Base-by-base conservation (phyloP, 1,140 invertebrate species). In the Cyrtorhinus lividipennis region DNA sequence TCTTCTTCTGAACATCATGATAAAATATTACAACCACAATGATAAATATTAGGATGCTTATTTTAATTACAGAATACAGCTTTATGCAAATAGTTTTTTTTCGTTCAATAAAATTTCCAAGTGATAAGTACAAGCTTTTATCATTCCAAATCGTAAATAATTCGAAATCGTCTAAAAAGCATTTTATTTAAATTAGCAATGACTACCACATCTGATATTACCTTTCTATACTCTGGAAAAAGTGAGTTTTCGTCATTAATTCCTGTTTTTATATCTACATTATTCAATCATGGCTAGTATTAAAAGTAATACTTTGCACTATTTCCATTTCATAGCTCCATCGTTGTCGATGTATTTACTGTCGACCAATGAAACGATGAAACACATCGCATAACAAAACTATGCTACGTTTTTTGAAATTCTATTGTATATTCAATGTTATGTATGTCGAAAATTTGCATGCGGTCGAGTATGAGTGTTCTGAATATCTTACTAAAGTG, bases 351-450 rank as follows among this genome's bases (percentile, higher is more conserved):
- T n/a, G n/a, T n/a, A n/a, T n/a, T n/a, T n/a, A n/a, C n/a, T n/a
- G n/a, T n/a, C n/a, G n/a, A n/a, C n/a, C 30, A 38, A 38, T 38
- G 15, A 15, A 38, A 15, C 30, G 15, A 15, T 8, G 30, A 38
- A 38, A 38, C 15, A 15, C 30, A 38, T 22, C 27, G 38, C 59
- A 61, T 38, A 27, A 61, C 27, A 26, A 61, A 61, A 38, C 59
- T 61, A 61, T 18, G 59, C 18, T 61, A 38, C 59, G n/a, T 26
- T 26, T 59, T n/a, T 59, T 24, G n/a, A 26, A 30, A 38, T 38
- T 61, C 27, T 13, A 38, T 38, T 26, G 24, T 22, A 58, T 58
- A 58, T 58, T 58, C 30, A 58, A 24, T 26, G 13, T 18, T 24
- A n/a, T n/a, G n/a, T n/a, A n/a, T n/a, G n/a, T n/a, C n/a, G n/a